These are phyloP conservation scores for Alloplasta piceator DNA, from an alignment of 2,888 invertebrate species.

Conservation along the genomic window DNA sequence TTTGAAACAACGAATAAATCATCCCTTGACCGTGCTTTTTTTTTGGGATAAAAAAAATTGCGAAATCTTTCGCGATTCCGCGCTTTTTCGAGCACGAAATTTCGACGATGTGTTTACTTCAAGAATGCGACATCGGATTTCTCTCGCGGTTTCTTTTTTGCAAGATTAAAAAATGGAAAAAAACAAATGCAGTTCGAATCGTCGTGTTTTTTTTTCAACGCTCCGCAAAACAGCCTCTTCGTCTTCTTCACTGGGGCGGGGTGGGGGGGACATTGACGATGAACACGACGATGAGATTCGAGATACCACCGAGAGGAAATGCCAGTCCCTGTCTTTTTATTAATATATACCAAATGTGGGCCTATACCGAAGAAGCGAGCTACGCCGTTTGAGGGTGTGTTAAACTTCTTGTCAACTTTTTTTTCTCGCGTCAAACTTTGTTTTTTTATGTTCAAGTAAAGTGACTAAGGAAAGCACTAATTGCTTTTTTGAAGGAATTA, in stretches of 20 bases:
- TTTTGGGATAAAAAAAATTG: too few species aligned
- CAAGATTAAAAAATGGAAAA: constrained; percentile 22
- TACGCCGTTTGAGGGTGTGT: too few species aligned
- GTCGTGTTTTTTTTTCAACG: constrained; percentile 32
- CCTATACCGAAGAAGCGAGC: too few species aligned
- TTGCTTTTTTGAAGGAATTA: too few species aligned
- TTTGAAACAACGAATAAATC: too few species aligned
- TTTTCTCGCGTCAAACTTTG: too few species aligned
- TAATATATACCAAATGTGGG: too few species aligned
- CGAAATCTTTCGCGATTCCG: not conserved
- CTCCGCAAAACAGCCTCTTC: constrained; percentile 49
- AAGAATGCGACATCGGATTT: constrained; percentile 43
- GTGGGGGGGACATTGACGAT: constrained; percentile 9
- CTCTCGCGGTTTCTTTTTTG: constrained; percentile 53
- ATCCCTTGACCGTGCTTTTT: too few species aligned
- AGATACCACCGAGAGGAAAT: constrained; percentile 47
- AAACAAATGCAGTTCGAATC: constrained; percentile 23
- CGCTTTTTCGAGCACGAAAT: not conserved
- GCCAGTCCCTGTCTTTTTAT: constrained; percentile 15
- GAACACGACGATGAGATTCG: constrained; percentile 47
- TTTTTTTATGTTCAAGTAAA: too few species aligned
- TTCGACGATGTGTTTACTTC: not conserved
- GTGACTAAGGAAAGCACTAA: too few species aligned
- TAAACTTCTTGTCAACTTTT: too few species aligned
- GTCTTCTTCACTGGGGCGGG: constrained; percentile 57